These are phyloP conservation scores for Drosophila tani DNA, from an alignment of 1,140 invertebrate genomes.

Conservation along the genomic window DNA sequence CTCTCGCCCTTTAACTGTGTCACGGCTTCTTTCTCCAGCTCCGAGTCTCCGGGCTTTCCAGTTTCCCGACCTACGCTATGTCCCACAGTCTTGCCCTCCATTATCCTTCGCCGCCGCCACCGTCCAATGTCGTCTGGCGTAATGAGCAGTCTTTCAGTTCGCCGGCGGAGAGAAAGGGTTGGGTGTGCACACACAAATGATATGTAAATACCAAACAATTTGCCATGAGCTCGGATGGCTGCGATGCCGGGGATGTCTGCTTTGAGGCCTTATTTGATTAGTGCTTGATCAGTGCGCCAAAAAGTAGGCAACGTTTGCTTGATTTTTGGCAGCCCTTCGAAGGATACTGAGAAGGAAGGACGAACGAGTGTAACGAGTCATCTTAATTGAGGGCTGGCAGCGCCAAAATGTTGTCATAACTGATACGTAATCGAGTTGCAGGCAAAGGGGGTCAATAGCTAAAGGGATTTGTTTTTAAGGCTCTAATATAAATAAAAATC, in stretches of 20 bases:
- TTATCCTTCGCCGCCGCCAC: conserved; percentile 2
- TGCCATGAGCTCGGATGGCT: conserved; percentile 45
- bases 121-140: conserved; percentile 35
- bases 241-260: conserved; percentile 3
- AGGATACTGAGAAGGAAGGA: conserved; percentile 7
- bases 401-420: conserved; percentile 29
- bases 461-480: neutral
- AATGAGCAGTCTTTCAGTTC: conserved; percentile 39
- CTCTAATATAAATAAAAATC: neutral
- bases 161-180: conserved; percentile 8
- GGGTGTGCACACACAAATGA: conserved; percentile 67
- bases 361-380: conserved; percentile 23
- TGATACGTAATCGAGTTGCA: conserved; percentile 12
- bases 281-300: conserved; percentile 70
- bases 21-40: conserved; percentile 44
- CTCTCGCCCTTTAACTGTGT: conserved; percentile 61
- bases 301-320: conserved; percentile 44
- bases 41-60: conserved; percentile 8
- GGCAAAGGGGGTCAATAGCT: neutral
- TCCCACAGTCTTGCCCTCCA: conserved; percentile 16
- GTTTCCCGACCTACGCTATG: conserved; percentile 6
- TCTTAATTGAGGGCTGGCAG: conserved; percentile 29
- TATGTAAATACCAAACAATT: conserved; percentile 80
- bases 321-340: conserved; percentile 23
- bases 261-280: conserved; percentile 66